Conservation (phyloP, 2,797 vertebrate genomes). For the Gymnothorax reevesii region DNA sequence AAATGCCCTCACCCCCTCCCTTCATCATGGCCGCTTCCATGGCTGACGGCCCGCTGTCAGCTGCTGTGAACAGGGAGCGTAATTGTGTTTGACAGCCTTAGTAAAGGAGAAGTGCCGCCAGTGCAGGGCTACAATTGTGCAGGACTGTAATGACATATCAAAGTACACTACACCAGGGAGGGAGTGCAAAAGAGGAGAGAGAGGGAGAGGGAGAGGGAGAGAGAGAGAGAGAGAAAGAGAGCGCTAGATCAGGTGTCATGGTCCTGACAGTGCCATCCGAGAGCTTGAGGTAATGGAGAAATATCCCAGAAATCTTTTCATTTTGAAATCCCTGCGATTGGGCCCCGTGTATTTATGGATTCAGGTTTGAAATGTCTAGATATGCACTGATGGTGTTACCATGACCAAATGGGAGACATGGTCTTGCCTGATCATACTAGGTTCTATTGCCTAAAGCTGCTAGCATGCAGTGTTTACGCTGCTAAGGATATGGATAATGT, state of each 20-base stretch:
- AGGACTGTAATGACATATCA: slow-evolving; percentile 48
- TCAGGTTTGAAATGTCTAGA: neutral
- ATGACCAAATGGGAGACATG: neutral
- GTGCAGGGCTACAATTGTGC: slow-evolving; percentile 30
- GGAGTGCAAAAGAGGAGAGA: slow-evolving; percentile 45
- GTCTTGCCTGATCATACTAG: neutral
- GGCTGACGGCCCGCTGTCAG: slow-evolving; percentile 20
- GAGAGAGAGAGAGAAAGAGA: slow-evolving; percentile 52
- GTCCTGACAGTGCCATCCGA: neutral
- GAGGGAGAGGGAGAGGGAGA: slow-evolving; percentile 3
- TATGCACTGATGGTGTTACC: neutral
- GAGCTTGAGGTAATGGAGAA: neutral
- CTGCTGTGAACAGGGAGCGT: neutral
- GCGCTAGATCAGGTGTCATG: neutral
- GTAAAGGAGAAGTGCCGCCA: slow-evolving; percentile 42
- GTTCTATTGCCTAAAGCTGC: neutral
- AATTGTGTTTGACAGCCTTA: slow-evolving; percentile 52
- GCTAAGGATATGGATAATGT: neutral
- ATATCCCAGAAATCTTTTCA: neutral
- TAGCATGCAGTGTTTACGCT: neutral
- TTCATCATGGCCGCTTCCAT: neutral
- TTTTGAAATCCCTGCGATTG: neutral
- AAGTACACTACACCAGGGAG: slow-evolving; percentile 9
- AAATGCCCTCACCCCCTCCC: slow-evolving; percentile 13
- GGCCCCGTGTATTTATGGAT: neutral